Base-by-base conservation (phyloP, 2,888 invertebrate species). In the Psylliodes chrysocephalus region DNA sequence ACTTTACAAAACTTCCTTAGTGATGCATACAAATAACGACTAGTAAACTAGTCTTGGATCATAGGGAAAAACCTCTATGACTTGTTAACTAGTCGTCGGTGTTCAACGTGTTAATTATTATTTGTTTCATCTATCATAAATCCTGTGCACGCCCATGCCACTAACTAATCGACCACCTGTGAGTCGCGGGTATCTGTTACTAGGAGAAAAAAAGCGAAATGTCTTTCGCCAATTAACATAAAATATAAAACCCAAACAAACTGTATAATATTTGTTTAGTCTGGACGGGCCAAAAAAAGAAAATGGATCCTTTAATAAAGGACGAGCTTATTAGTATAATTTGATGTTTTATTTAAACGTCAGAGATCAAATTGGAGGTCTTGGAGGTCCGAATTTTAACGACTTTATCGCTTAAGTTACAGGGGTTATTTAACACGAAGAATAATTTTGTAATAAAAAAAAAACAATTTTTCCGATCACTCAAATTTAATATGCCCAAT, bases 171-270 rank as follows among this genome's bases (percentile, higher is more conserved):
- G 73, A 70, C 75, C 73, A 72, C 73, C 73, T 73, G 71, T 69
- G 72, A 72, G 71, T 62, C 51, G 40, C 51, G 25, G 55, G 60
- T 33, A 55, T 38, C n/a, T 62, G 18, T 44, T 44, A 44, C 44
- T 53, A 62, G 30, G 22, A 40, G 42, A 65, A 71, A 74, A 70
- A 71, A 64, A 64, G 60, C 65, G 56, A 54, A 59, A 67, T 70
- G 65, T 65, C 69, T 70, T 71, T 73, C 68, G 72, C 72, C 73
- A 74, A 73, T 74, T 72, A 71, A 71, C 71, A 71, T 70, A 64
- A 44, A 44, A 44, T 44, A 44, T 44, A 44, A 44, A 28, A 63
- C 60, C 52, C 56, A 46, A 64, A 57, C 42, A 54, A 65, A 63
- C 55, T 60, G 61, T 61, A 49, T 60, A 19, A 18, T 28, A 52